A percentile compares a stretch with the other conserved stretches of the same genome.
Conservation (phyloP, 2,797 vertebrate species). For the Anolis apletophallus region DNA sequence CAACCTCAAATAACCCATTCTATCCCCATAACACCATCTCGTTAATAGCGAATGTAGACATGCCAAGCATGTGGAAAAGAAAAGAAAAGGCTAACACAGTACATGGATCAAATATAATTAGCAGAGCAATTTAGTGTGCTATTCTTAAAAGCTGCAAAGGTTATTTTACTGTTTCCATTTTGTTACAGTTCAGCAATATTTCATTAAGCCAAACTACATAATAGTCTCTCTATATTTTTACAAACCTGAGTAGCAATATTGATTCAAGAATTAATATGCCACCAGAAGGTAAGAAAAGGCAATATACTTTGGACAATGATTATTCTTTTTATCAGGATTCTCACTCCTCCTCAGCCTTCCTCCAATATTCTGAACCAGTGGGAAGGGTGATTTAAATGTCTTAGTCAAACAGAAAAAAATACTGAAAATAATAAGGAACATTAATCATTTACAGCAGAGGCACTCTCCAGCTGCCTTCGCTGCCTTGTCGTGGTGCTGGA, state of each 20-base stretch:
- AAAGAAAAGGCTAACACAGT: neutral
- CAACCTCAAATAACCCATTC: neutral
- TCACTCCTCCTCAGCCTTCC: neutral
- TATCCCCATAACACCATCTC: neutral
- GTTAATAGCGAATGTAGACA: neutral
- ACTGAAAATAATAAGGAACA: constrained; percentile 59
- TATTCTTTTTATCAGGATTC: constrained; percentile 14
- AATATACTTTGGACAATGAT: neutral
- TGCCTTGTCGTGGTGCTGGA: no score
- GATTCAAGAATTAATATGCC: constrained; percentile 10
- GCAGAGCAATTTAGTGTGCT: constrained; percentile 17
- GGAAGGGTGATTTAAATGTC: constrained; percentile 42
- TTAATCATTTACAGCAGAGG: constrained; percentile 64
- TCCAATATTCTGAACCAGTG: constrained; percentile 39
- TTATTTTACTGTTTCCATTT: constrained; percentile 26
- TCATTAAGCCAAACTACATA: constrained; percentile 30
- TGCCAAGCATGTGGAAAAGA: neutral
- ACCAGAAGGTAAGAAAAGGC: constrained; percentile 6
- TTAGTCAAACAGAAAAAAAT: constrained; percentile 51
- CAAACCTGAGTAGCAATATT: neutral
- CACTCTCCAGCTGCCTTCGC: no score
- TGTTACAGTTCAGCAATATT: constrained; percentile 26
- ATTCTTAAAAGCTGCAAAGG: constrained; percentile 34
- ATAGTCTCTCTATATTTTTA: neutral
- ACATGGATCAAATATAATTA: constrained; percentile 32